Evolutionary conservation across 2,888 invertebrate species (phyloP).

Genomic region (Leucania comma): DNA sequence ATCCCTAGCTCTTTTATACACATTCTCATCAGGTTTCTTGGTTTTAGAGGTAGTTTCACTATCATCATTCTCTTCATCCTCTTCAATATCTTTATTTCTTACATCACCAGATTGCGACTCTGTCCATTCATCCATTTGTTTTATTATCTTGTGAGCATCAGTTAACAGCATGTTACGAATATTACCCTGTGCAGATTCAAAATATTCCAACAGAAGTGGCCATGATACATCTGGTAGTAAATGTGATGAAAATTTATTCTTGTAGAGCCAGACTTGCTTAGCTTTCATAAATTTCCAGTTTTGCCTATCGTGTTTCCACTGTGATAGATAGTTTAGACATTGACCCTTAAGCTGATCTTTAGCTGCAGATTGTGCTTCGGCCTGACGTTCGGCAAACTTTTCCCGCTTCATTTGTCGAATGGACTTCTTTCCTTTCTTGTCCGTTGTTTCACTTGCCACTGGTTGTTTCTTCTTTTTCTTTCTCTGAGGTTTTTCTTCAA

Average conservation of each 20-base stretch:
- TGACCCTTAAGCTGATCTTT: constrained; percentile 91
- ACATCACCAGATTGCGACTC: constrained; percentile 76
- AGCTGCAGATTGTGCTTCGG: constrained; percentile 88
- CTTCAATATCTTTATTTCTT: constrained; percentile 71
- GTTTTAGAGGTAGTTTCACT: constrained; percentile 65
- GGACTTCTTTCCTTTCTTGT: constrained; percentile 89
- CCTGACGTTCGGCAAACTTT: constrained; percentile 90
- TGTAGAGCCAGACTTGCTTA: constrained; percentile 94
- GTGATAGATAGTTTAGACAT: constrained; percentile 92
- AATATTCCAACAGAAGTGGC: constrained; percentile 93
- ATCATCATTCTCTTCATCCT: constrained; percentile 65
- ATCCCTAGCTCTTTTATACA: constrained; percentile 92
- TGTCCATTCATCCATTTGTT: constrained; percentile 90
- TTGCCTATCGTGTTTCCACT: constrained; percentile 93
- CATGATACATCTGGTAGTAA: constrained; percentile 92
- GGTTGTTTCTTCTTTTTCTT: constrained; percentile 81
- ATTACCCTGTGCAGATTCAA: constrained; percentile 93
- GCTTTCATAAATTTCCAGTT: constrained; percentile 96
- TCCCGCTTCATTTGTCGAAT: constrained; percentile 92
- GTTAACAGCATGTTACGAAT: constrained; percentile 91
- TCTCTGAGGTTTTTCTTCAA: constrained; percentile 76
- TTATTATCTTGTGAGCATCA: constrained; percentile 92
- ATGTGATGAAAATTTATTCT: constrained; percentile 92
- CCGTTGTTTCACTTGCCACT: constrained; percentile 72
- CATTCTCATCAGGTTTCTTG: constrained; percentile 82